A percentile compares a stretch with the other conserved stretches of the same genome.
These are phyloP conservation scores for Cyclina sinensis DNA, from an alignment of 1,140 invertebrate species.

Conservation along the genomic window DNA sequence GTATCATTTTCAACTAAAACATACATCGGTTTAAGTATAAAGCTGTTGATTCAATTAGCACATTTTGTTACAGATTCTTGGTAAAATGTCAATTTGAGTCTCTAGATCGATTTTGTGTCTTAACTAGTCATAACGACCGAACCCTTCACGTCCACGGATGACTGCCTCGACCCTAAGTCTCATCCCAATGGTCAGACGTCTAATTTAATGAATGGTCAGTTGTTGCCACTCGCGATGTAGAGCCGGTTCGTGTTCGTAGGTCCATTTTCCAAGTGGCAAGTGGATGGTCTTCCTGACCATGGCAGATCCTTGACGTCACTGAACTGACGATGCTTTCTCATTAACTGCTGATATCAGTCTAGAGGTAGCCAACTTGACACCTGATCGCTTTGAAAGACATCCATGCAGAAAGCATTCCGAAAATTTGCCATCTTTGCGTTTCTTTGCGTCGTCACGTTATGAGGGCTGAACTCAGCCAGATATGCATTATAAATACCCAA, in stretches of 20 bases:
- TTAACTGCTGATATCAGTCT: too few species aligned
- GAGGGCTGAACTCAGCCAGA: too few species aligned
- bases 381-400: neutral
- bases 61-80: neutral
- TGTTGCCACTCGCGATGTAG: neutral
- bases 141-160: neutral
- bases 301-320: neutral
- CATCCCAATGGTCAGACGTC: neutral
- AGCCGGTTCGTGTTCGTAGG: neutral
- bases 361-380: too few species aligned
- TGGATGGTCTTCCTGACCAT: neutral
- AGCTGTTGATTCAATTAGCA: neutral
- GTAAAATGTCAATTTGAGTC: neutral
- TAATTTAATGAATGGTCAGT: neutral
- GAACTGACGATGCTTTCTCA: too few species aligned
- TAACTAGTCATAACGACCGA: neutral
- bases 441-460: neutral
- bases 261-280: neutral
- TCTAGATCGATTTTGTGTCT: constrained; percentile 1
- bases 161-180: neutral
- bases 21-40: neutral
- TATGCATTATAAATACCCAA: too few species aligned
- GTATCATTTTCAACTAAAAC: neutral
- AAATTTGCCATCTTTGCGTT: constrained; percentile 4
- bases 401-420: neutral